phyloP scores from a whole-genome alignment of 2,888 invertebrate genomes.

The Tortrix viridana region DNA sequence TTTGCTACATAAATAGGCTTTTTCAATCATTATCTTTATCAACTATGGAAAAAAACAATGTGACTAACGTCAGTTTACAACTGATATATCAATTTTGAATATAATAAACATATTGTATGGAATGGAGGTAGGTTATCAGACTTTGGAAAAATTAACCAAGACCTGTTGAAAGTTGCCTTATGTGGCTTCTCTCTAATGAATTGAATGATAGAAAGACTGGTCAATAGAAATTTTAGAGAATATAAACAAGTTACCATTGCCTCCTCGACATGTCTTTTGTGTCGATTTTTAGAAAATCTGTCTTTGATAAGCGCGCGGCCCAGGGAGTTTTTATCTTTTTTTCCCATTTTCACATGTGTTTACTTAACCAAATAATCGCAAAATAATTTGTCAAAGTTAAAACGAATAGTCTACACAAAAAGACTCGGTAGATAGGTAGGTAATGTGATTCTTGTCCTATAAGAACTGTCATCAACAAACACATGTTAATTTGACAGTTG shows the following conservation, averaged over 20 bases:
- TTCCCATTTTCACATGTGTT: constrained; percentile 85
- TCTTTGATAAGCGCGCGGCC: constrained; percentile 91
- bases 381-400: background rate
- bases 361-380: constrained; percentile 8
- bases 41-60: too few relatives aligned
- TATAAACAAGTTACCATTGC: constrained; percentile 85
- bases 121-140: too few relatives aligned
- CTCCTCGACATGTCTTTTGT: constrained; percentile 87
- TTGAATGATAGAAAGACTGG: too few relatives aligned
- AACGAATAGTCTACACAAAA: too few relatives aligned
- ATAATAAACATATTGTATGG: too few relatives aligned
- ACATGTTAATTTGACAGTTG: constrained; percentile 13
- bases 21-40: too few relatives aligned
- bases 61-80: too few relatives aligned
- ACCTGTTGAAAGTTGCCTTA: too few relatives aligned
- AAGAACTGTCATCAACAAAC: constrained; percentile 11
- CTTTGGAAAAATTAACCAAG: too few relatives aligned
- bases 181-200: background rate
- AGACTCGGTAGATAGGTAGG: too few relatives aligned
- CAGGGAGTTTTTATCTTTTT: constrained; percentile 87
- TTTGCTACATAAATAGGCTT: too few relatives aligned
- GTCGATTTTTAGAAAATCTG: constrained; percentile 87
- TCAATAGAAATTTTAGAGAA: background rate
- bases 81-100: too few relatives aligned
- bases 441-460: constrained; percentile 4